Conservation (phyloP, 2,797 vertebrate genomes). For the Leuciscus waleckii region DNA sequence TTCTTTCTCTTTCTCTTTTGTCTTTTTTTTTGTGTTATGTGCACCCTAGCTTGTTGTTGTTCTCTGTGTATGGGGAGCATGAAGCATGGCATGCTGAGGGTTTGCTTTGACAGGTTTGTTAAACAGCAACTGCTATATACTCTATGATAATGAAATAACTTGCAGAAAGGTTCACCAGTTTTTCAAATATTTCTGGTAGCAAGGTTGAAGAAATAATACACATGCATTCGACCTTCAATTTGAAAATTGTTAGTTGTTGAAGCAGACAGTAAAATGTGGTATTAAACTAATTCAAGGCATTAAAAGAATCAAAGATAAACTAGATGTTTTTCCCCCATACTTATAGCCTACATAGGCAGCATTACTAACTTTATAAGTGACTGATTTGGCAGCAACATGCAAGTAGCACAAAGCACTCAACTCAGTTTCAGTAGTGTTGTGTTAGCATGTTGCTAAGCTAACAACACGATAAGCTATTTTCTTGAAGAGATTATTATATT, state of each 20-base stretch:
- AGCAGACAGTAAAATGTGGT: neutral
- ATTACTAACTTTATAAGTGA: too few relatives aligned
- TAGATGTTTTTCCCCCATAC: neutral
- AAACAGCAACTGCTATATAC: neutral
- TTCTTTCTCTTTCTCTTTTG: constrained; percentile 43
- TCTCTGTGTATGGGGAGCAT: neutral
- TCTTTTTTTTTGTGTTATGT: constrained; percentile 29
- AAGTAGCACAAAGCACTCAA: neutral
- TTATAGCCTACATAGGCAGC: neutral
- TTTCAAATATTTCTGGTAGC: neutral
- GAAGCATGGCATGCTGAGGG: constrained; percentile 27
- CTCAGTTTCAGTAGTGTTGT: neutral
- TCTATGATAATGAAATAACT: neutral
- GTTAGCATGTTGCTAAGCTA: neutral
- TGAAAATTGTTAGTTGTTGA: neutral
- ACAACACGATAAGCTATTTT: neutral
- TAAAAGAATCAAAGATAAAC: neutral
- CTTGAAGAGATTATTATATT: neutral
- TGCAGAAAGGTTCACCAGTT: neutral
- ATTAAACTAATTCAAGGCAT: neutral
- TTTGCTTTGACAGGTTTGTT: constrained; percentile 24
- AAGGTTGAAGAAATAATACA: constrained; percentile 8
- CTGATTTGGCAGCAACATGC: neutral
- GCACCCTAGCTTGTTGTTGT: neutral
- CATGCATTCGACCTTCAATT: neutral